Conservation (phyloP, 2,797 vertebrate species). For the Forpus xanthops region DNA sequence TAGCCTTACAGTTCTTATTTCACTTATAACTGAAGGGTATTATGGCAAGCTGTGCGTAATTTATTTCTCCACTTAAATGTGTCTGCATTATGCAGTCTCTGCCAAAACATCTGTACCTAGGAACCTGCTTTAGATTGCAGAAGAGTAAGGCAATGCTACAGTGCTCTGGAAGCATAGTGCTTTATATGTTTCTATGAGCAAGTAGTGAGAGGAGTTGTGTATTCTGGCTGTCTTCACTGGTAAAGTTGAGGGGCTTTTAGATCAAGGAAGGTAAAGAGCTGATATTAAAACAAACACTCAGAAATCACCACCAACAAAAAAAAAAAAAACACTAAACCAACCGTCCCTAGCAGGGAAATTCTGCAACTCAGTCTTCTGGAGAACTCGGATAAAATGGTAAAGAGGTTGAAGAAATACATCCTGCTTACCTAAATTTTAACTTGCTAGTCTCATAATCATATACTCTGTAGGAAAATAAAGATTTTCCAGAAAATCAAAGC, state of each 20-base stretch:
- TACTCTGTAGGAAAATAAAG: background rate
- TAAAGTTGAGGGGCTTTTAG: background rate
- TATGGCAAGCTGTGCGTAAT: background rate
- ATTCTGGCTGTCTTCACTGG: background rate
- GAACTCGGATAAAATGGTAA: background rate
- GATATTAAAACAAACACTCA: background rate
- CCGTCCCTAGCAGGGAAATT: background rate
- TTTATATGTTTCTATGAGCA: background rate
- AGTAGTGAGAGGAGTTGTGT: background rate
- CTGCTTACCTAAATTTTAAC: background rate
- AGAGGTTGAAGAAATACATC: background rate
- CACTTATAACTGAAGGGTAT: background rate
- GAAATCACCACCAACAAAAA: background rate
- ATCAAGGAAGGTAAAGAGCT: background rate
- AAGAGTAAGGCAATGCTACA: background rate
- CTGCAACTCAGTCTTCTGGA: background rate
- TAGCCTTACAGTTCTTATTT: background rate
- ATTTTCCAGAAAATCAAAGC: constrained; percentile 4
- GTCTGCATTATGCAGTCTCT: background rate
- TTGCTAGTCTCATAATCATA: background rate
- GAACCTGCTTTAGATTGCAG: background rate
- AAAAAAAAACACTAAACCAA: background rate
- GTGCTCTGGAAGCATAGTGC: background rate
- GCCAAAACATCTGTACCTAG: background rate
- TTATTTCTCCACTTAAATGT: background rate